Conservation (phyloP, 1,140 invertebrate genomes). For the Aricia agestis region DNA sequence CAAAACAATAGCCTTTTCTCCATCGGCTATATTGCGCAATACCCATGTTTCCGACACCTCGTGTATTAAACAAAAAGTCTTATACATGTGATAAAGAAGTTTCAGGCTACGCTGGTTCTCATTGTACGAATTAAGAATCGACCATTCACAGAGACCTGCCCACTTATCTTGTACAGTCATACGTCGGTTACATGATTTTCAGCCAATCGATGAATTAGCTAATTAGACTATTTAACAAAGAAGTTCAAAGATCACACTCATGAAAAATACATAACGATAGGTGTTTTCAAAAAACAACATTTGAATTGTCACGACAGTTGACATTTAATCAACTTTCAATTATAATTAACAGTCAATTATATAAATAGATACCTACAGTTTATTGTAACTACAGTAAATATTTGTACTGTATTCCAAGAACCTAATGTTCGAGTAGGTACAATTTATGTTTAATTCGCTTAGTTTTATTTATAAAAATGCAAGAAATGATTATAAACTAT, state of each 20-base stretch:
- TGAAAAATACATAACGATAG: constrained; percentile 23
- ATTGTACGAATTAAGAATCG: constrained; percentile 5
- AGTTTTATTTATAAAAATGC: too few relatives aligned
- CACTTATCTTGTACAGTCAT: constrained; percentile 25
- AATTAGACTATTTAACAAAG: constrained; percentile 32
- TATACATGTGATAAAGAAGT: constrained; percentile 3
- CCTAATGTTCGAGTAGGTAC: too few relatives aligned
- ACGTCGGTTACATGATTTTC: constrained; percentile 26
- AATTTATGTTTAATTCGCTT: too few relatives aligned
- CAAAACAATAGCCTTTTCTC: constrained; percentile 18
- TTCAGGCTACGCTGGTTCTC: constrained; percentile 1
- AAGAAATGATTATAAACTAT: too few relatives aligned
- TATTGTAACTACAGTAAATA: too few relatives aligned
- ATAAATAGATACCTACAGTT: neutral
- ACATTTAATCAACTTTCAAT: neutral
- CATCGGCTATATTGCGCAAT: constrained; percentile 9
- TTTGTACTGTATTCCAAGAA: too few relatives aligned
- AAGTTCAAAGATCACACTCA: constrained; percentile 33
- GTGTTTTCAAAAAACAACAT: constrained; percentile 18
- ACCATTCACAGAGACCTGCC: neutral
- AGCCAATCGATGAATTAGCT: constrained; percentile 30
- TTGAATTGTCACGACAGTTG: neutral
- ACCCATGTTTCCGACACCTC: constrained; percentile 12
- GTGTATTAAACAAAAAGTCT: constrained; percentile 1
- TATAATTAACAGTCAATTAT: neutral